These are phyloP conservation scores for Gobiocypris rarus DNA, from an alignment of 2,113 vertebrate genomes.

Conservation along the genomic window DNA sequence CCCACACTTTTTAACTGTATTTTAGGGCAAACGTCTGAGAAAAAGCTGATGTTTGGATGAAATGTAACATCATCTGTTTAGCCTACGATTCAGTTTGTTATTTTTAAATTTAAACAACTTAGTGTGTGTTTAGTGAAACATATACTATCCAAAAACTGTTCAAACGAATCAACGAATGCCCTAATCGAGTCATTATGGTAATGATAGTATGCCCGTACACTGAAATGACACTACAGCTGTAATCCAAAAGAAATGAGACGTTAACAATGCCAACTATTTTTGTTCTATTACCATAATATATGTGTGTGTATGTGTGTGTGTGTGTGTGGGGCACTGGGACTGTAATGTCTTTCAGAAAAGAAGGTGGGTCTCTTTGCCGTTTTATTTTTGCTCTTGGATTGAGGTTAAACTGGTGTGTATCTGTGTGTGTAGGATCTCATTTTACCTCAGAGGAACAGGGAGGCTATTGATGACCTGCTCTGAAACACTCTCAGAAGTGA, in stretches of 20 bases:
- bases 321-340: conserved; percentile 10
- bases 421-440: conserved; percentile 43
- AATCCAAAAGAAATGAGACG: conserved; percentile 31
- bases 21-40: no score
- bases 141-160: not conserved
- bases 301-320: conserved; percentile 41
- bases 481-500: conserved; percentile 26
- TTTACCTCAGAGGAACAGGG: conserved; percentile 55
- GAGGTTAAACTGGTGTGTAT: conserved; percentile 57
- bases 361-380: conserved; percentile 17
- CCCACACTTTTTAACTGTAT: no score
- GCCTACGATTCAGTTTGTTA: not conserved
- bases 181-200: conserved; percentile 17
- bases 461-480: conserved; percentile 52
- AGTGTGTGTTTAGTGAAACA: not conserved
- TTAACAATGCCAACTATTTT: conserved; percentile 16
- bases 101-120: not conserved
- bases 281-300: conserved; percentile 6
- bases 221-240: not conserved
- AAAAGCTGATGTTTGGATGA: no score
- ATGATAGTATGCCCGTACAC: not conserved
- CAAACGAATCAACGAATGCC: not conserved
- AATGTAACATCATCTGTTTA: not conserved
- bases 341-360: conserved; percentile 39
- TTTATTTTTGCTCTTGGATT: conserved; percentile 58